phyloP scores from a whole-genome alignment of 2,113 vertebrate species.

The Centropristis striata region DNA sequence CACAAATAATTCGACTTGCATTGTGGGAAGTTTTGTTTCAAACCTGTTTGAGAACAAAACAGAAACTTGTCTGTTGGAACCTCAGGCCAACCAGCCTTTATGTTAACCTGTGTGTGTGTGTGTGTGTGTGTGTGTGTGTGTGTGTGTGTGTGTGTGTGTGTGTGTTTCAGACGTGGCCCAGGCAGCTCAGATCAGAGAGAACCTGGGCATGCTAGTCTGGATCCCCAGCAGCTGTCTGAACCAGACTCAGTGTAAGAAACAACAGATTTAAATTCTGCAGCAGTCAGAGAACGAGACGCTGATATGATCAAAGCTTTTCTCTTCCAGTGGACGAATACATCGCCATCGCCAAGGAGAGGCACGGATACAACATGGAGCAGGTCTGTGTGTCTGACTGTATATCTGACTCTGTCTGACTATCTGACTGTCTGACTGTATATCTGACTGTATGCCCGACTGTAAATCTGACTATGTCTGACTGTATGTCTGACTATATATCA shows the following conservation, averaged over 20 bases:
- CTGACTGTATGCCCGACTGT: too few relatives aligned
- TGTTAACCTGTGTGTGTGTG: background rate
- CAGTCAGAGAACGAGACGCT: too few relatives aligned
- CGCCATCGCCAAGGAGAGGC: slow-evolving; percentile 95
- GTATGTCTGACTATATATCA: too few relatives aligned
- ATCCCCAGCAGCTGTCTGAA: slow-evolving; percentile 93
- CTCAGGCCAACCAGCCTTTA: too few relatives aligned
- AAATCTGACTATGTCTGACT: too few relatives aligned
- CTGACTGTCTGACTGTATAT: too few relatives aligned
- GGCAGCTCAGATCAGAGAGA: slow-evolving; percentile 92
- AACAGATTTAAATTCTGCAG: background rate
- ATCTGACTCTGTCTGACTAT: too few relatives aligned
- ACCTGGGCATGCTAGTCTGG: slow-evolving; percentile 97
- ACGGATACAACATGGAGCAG: slow-evolving; percentile 99
- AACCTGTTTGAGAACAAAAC: too few relatives aligned
- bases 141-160: slow-evolving; percentile 9
- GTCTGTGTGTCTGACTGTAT: slow-evolving; percentile 51
- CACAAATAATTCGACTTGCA: too few relatives aligned
- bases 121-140: background rate
- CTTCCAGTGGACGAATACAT: slow-evolving; percentile 96
- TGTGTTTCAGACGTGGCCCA: slow-evolving; percentile 86
- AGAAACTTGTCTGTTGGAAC: too few relatives aligned
- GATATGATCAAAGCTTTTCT: background rate
- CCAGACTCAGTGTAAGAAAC: slow-evolving; percentile 92
- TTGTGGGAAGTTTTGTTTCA: too few relatives aligned